phyloP scores from a whole-genome alignment of 2,113 vertebrate genomes.

The Megaceryle torquata region DNA sequence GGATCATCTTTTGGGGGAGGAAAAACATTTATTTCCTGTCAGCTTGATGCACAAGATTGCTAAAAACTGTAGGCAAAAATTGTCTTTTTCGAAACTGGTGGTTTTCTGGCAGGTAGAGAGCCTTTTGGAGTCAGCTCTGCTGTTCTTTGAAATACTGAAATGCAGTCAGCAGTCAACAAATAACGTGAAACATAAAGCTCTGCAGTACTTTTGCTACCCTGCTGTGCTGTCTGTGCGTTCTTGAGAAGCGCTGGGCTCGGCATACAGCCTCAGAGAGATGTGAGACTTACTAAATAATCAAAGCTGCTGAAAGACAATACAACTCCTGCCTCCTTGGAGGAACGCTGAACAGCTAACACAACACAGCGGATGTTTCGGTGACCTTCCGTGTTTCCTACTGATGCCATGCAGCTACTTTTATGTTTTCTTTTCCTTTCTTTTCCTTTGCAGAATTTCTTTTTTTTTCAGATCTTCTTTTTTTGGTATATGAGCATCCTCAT shows the following conservation, averaged over 20 bases:
- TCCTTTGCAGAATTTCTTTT: slow-evolving; percentile 1
- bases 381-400: slow-evolving; percentile 54
- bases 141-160: neutral
- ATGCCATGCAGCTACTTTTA: slow-evolving; percentile 27
- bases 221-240: neutral
- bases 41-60: neutral
- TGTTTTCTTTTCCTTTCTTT: neutral
- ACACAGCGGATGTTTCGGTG: slow-evolving; percentile 61
- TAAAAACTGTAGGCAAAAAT: neutral
- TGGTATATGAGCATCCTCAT: neutral
- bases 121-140: neutral
- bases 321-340: slow-evolving; percentile 37
- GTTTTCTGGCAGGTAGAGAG: neutral
- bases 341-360: slow-evolving; percentile 39
- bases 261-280: neutral
- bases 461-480: slow-evolving; percentile 44
- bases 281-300: slow-evolving; percentile 60
- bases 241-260: neutral
- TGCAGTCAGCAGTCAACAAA: slow-evolving; percentile 9
- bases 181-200: neutral
- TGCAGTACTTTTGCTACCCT: slow-evolving; percentile 12
- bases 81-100: neutral
- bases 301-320: slow-evolving; percentile 61
- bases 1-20: neutral
- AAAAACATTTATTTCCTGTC: neutral